Evolutionary conservation across 2,113 vertebrate genomes (phyloP), one percentile per base, ranked within the genome.

Genomic region (Grammomys surdaster): DNA sequence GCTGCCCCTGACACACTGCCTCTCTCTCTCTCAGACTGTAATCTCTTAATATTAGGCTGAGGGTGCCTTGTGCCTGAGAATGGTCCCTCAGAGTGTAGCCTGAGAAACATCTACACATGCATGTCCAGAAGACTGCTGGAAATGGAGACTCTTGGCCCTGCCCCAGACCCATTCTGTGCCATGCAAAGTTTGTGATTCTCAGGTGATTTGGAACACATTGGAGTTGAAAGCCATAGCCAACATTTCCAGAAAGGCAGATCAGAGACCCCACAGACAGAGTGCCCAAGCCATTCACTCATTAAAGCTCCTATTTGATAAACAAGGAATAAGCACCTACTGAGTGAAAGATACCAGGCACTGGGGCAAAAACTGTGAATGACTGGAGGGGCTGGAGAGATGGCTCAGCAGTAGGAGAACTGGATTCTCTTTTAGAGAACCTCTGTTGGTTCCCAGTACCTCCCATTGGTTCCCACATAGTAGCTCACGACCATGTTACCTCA

Each of bases 271-370:
- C 40, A 24, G 17, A 22, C 19, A 54, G 78, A 78, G 56, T 56
- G 24, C 72, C 78, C 65, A 63, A 33, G 24, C 63, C 33, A 87
- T 33, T 89, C 78, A 77, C 88, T 69, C 88, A 70, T 75, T 95
- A 78, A 93, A 63, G 80, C 33, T 60, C 76, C 60, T 72, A 92
- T 26, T 89, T 28, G 51, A 76, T 82, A 88, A 96, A 80, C 92
- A 88, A 31, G 93, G 82, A 93, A 56, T 84, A 95, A 95, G 84
- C 40, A 97, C 75, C 63, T 88, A 54, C 43, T 46, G 46, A 54
- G 67, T 91, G 12, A 76, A 76, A 65, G 92, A 67, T 11, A 31
- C 11, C 69, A 85, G 63, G 75, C 69, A 51, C 0, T 94, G 24
- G n/a, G 19, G 72, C 65, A 22, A 65, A 80, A 89, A 40, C 5